Conservation (phyloP, 2,113 vertebrate genomes). For the Cynopterus brachyotis region DNA sequence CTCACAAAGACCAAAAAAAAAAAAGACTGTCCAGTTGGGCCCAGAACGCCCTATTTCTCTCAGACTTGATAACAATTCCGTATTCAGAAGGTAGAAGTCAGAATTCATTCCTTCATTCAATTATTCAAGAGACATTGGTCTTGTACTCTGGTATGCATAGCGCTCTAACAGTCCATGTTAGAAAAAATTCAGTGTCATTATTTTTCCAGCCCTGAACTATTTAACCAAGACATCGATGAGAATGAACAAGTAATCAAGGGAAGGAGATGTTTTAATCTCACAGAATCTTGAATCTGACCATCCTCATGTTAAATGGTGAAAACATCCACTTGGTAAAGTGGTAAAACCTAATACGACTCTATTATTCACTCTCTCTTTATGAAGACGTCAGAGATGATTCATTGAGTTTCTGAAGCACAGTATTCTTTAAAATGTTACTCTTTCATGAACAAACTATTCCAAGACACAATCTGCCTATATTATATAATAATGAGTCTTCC, state of each 20-base stretch:
- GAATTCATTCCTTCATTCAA: slow-evolving; percentile 38
- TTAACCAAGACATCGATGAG: slow-evolving; percentile 7
- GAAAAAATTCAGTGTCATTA: slow-evolving; percentile 33
- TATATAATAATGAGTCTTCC: slow-evolving; percentile 45
- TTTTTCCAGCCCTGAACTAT: slow-evolving; percentile 53
- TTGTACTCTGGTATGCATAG: neutral
- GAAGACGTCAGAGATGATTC: slow-evolving; percentile 44
- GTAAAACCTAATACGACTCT: slow-evolving; percentile 54
- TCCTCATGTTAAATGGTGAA: slow-evolving; percentile 51
- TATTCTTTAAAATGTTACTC: slow-evolving; percentile 22
- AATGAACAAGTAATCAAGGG: slow-evolving; percentile 49
- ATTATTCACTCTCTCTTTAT: slow-evolving; percentile 61
- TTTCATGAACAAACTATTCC: slow-evolving; percentile 58
- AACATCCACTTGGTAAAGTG: slow-evolving; percentile 51
- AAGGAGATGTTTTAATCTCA: slow-evolving; percentile 51
- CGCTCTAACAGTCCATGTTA: neutral
- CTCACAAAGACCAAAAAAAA: neutral
- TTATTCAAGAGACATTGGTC: slow-evolving; percentile 14
- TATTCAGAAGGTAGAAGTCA: slow-evolving; percentile 17
- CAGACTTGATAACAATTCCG: neutral
- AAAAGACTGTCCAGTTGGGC: neutral
- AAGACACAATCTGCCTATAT: slow-evolving; percentile 36
- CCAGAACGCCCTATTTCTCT: neutral
- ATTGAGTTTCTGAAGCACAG: neutral
- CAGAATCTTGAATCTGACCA: neutral